Conservation (phyloP, 2,888 invertebrate species). For the Trachelus tabidus region DNA sequence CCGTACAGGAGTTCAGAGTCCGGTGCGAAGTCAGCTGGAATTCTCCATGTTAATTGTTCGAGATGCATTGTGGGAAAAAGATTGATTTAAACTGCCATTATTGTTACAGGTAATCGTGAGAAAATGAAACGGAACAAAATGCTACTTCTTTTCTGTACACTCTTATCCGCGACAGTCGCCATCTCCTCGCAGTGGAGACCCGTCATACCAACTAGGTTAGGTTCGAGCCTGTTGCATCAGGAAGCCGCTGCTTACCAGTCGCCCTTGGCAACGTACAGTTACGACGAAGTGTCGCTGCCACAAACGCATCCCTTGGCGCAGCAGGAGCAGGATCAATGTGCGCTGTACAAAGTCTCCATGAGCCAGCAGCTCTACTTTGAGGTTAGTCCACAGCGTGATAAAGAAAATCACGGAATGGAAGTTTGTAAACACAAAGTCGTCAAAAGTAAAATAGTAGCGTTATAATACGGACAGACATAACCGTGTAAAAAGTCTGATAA, state of each 20-base stretch:
- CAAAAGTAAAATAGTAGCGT: too few relatives aligned
- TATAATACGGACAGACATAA: too few relatives aligned
- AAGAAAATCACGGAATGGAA: not conserved
- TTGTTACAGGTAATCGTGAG: not conserved
- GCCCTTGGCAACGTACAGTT: constrained; percentile 32
- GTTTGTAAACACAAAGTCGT: too few relatives aligned
- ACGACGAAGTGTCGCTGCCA: constrained; percentile 32
- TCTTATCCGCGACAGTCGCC: constrained; percentile 31
- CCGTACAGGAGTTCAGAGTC: not conserved
- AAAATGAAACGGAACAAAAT: constrained; percentile 24
- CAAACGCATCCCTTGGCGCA: constrained; percentile 37
- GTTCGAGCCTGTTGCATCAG: constrained; percentile 49
- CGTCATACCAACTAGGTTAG: constrained; percentile 37
- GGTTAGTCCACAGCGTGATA: constrained; percentile 44
- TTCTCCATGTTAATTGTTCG: not conserved
- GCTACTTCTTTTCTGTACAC: constrained; percentile 24
- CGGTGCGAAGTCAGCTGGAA: not conserved
- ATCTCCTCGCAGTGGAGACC: constrained; percentile 55
- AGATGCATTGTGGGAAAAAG: not conserved
- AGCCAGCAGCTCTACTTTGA: constrained; percentile 74
- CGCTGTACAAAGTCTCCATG: constrained; percentile 77
- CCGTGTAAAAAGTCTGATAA: not conserved
- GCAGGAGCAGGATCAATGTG: constrained; percentile 70
- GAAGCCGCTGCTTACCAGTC: constrained; percentile 39
- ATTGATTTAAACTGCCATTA: not conserved